Evolutionary conservation across 2,888 invertebrate genomes (phyloP).

Genomic region (Cephus nigrinus): DNA sequence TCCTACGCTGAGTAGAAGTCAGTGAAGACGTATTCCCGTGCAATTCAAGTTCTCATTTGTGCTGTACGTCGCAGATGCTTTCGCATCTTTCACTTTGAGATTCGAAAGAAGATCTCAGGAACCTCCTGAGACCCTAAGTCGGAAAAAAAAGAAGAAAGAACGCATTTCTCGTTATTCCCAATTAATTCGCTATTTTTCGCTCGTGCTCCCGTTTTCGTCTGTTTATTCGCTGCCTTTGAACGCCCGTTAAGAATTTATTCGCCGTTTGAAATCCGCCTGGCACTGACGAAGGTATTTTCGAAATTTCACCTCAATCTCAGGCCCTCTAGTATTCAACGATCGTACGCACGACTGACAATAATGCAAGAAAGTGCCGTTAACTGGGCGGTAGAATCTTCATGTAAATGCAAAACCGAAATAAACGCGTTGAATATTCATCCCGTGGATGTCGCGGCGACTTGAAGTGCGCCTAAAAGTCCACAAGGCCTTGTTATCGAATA

Average conservation of each 20-base stretch:
- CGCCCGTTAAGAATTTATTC: not conserved
- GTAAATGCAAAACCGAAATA: slow-evolving; percentile 33
- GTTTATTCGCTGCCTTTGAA: not conserved
- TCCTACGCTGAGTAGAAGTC: too few relatives aligned
- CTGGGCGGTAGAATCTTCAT: slow-evolving; percentile 22
- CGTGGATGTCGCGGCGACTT: not conserved
- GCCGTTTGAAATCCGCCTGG: not conserved
- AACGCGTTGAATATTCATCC: slow-evolving; percentile 33
- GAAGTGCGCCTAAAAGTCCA: not conserved
- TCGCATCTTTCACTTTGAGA: too few relatives aligned
- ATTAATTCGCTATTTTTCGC: not conserved
- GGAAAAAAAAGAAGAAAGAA: too few relatives aligned
- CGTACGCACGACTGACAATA: not conserved
- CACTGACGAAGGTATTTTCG: not conserved
- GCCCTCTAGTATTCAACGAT: not conserved
- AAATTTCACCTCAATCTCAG: not conserved
- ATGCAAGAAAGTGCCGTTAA: slow-evolving; percentile 2
- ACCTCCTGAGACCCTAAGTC: too few relatives aligned
- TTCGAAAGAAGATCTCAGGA: too few relatives aligned
- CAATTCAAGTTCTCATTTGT: too few relatives aligned
- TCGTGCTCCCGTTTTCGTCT: not conserved
- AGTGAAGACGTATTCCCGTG: too few relatives aligned
- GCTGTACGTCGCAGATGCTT: too few relatives aligned
- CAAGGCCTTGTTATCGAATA: not conserved
- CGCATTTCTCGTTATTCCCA: too few relatives aligned